Conservation (phyloP, 2,888 invertebrate species). For the Cephus pulcher region DNA sequence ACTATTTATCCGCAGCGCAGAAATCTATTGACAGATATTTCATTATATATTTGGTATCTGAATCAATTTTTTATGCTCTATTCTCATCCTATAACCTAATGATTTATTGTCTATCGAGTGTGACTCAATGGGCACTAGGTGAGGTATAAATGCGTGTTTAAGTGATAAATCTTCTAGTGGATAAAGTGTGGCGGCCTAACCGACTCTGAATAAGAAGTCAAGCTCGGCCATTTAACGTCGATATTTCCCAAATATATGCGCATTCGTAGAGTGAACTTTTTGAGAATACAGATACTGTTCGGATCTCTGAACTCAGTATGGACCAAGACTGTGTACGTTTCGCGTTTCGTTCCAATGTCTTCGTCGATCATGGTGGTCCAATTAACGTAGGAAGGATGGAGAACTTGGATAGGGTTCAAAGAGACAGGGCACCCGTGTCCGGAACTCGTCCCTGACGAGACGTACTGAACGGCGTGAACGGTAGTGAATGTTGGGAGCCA, state of each 20-base stretch:
- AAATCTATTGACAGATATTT: not conserved
- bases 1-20: not conserved
- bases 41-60: conserved; percentile 17
- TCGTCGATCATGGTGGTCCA: not conserved
- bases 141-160: conserved; percentile 49
- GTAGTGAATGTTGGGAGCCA: not conserved
- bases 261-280: not conserved
- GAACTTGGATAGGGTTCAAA: not conserved
- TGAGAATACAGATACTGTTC: not conserved
- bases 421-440: not conserved
- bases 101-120: conserved; percentile 42
- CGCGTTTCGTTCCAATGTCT: not conserved
- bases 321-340: not conserved
- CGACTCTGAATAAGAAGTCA: not conserved
- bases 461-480: not conserved
- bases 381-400: not conserved
- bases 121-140: conserved; percentile 46
- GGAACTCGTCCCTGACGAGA: conserved; percentile 4
- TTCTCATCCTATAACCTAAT: conserved; percentile 46
- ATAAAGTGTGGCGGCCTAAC: not conserved
- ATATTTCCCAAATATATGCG: conserved; percentile 27
- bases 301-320: not conserved
- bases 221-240: conserved; percentile 19
- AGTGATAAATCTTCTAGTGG: conserved; percentile 48
- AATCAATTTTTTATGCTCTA: conserved; percentile 41